A percentile compares a stretch with the other conserved stretches of the same genome.
phyloP scores from a whole-genome alignment of 2,888 invertebrate species.

The Scaeva pyrastri region DNA sequence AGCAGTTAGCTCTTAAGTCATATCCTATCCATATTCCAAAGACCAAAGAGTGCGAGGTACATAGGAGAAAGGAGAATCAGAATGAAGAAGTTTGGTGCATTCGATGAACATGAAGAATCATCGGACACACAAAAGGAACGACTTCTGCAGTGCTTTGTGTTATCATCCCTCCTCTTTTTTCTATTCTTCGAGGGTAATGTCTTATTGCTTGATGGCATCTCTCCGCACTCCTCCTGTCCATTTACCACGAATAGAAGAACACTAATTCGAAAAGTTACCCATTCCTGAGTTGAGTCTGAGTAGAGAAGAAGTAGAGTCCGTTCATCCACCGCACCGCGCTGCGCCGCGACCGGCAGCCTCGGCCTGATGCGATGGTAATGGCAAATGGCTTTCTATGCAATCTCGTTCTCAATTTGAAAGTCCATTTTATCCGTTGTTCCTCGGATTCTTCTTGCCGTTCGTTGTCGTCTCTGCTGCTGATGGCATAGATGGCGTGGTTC shows the following conservation, averaged over 20 bases:
- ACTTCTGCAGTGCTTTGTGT: conserved; percentile 58
- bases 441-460: conserved; percentile 30
- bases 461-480: conserved; percentile 21
- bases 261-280: conserved; percentile 64
- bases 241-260: neutral
- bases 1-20: conserved; percentile 63
- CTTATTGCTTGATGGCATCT: conserved; percentile 41
- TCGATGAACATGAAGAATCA: conserved; percentile 23
- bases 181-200: conserved; percentile 57
- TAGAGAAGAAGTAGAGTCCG: neutral
- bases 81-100: conserved; percentile 23
- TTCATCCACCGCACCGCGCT: too few relatives aligned
- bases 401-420: conserved; percentile 59
- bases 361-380: conserved; percentile 8
- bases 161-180: conserved; percentile 2
- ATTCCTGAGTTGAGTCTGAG: conserved; percentile 25
- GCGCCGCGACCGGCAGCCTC: too few relatives aligned
- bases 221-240: neutral
- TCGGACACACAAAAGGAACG: conserved; percentile 23
- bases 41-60: neutral
- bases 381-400: conserved; percentile 41
- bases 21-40: neutral
- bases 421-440: conserved; percentile 58
- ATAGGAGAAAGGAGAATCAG: neutral
- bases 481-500: conserved; percentile 20